These are phyloP conservation scores for Cyanoliseus patagonus DNA, from an alignment of 2,113 vertebrate species.

Conservation along the genomic window DNA sequence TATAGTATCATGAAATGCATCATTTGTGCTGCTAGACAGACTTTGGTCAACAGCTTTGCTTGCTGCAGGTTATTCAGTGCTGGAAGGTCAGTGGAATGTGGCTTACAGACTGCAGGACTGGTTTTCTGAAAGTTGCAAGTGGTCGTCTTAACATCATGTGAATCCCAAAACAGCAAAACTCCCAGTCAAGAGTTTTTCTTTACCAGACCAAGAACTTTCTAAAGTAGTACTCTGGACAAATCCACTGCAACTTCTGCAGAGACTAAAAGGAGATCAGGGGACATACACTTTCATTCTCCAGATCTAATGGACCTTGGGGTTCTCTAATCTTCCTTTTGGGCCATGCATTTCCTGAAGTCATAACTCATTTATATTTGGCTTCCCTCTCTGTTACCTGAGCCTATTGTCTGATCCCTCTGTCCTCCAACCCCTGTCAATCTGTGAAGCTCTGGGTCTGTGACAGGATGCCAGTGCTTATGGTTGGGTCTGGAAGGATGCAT, in stretches of 20 bases:
- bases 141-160: background rate
- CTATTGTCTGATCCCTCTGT: background rate
- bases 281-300: background rate
- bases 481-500: background rate
- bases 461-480: background rate
- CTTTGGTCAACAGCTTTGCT: conserved; percentile 30
- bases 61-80: conserved; percentile 20
- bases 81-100: conserved; percentile 29
- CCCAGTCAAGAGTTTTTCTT: background rate
- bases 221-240: background rate
- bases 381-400: background rate
- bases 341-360: background rate
- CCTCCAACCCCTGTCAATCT: background rate
- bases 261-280: background rate
- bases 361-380: background rate
- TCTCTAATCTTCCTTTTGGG: background rate
- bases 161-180: background rate
- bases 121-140: background rate
- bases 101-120: background rate
- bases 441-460: background rate
- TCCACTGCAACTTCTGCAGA: background rate
- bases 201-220: background rate
- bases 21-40: conserved; percentile 47
- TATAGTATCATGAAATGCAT: background rate
- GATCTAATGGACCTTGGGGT: background rate